Conservation (phyloP, 30 jellyfish, hydroid and myxozoan genomes). For the Nemopilema nomurai region DNA sequence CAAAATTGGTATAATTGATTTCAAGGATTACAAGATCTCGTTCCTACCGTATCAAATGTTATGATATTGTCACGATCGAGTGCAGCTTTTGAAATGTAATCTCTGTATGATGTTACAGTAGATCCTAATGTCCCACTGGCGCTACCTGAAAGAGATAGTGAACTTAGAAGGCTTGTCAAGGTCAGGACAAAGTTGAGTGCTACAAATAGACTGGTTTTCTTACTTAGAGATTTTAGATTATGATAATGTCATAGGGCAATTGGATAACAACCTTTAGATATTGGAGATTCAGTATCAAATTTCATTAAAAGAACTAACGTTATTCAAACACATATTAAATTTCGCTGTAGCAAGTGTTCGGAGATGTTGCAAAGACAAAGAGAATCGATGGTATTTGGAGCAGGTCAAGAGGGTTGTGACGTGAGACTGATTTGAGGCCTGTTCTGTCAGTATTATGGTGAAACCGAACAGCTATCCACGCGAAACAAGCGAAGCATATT, state of each 20-base stretch:
- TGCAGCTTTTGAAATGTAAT: constrained; percentile 75
- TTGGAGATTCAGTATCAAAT: not conserved
- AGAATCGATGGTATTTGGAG: no score
- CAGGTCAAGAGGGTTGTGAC: no score
- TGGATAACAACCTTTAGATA: not conserved
- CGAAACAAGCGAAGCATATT: no score
- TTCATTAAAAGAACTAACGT: not conserved
- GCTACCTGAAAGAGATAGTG: constrained; percentile 51
- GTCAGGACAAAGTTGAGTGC: not conserved
- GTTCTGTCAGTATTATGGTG: no score
- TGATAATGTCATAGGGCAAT: not conserved
- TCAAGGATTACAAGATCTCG: no score
- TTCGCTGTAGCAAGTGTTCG: not conserved
- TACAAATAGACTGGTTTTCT: not conserved
- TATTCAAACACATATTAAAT: not conserved
- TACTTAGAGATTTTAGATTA: not conserved
- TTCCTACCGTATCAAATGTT: constrained; percentile 82
- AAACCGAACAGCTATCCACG: no score
- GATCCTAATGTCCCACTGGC: constrained; percentile 92
- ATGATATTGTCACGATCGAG: constrained; percentile 67
- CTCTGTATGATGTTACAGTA: constrained; percentile 90
- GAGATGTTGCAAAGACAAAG: not conserved
- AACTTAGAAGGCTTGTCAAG: not conserved
- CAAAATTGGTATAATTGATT: no score
- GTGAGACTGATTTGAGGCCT: no score